Evolutionary conservation across 2,888 invertebrate species (phyloP), one percentile per base, ranked within the genome.

Genomic region (Ischnura elegans): DNA sequence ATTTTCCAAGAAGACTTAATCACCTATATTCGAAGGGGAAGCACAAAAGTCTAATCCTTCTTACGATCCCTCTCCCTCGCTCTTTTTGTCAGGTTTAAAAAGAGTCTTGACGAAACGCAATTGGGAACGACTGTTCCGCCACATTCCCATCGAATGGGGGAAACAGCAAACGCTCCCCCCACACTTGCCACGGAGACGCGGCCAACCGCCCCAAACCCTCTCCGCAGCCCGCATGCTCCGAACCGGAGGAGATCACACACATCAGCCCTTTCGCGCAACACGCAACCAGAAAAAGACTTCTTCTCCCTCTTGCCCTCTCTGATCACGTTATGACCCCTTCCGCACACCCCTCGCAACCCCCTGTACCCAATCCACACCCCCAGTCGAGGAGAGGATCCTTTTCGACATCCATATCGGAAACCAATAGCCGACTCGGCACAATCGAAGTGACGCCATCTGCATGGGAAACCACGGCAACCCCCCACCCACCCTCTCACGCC

Each of bases 351-450:
- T 51, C 51, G 25, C 4, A 13, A 85, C 42, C 36, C 84, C 42
- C 43, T 42, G 13, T 4, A 10, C 86, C 45, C n/a, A 10, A 3
- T 46, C 21, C 45, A 25, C 42, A 0, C 45, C 86, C 45, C 43
- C 13, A 21, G 25, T 13, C 16, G 16, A 3, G 51, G 51, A 2
- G 51, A 13, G 5, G 21, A 45, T 46, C 43, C 46, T 86, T 43
- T 25, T 19, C 86, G 43, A 86, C 86, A 43, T 25, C 86, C 45
- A 25, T 86, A 90, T 90, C 90, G 90, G 61, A 90, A 90, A 90
- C 90, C 90, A 90, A 90, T 90, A 90, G 61, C 10, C 61, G 61
- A 90, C 61, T 90, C 90, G 42, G 90, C 90, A 90, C 90, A 61
- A 90, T 90, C 61, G 90, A 66, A n/a, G 43, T 61, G 90, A 90